A percentile compares a stretch with the other conserved stretches of the same genome.
These are phyloP conservation scores for Drosophila algonquin DNA, from an alignment of 2,888 invertebrate species.

Conservation along the genomic window DNA sequence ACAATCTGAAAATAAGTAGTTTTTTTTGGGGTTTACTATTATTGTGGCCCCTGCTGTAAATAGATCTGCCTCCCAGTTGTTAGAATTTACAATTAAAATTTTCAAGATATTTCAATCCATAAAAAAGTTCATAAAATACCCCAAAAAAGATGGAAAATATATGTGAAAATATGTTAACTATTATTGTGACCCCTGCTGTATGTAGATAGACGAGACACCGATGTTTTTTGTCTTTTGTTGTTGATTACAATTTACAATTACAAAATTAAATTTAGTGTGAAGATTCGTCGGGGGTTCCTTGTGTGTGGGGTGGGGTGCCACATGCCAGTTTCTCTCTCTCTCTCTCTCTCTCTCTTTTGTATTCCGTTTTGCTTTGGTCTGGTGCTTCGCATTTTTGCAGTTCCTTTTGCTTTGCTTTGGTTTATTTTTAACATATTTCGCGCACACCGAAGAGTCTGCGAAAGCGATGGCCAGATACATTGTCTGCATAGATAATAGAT, in stretches of 20 bases:
- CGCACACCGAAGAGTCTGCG: background rate
- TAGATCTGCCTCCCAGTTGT: too few relatives aligned
- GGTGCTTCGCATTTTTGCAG: conserved; percentile 54
- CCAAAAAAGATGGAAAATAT: background rate
- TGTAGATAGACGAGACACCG: conserved; percentile 14
- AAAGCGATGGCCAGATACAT: conserved; percentile 40
- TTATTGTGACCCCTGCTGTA: background rate
- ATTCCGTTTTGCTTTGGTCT: conserved; percentile 58
- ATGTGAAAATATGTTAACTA: background rate
- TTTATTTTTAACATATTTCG: conserved; percentile 56
- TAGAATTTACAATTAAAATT: too few relatives aligned
- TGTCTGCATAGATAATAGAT: conserved; percentile 32
- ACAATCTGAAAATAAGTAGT: too few relatives aligned
- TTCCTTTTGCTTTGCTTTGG: conserved; percentile 45
- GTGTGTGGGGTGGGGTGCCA: background rate
- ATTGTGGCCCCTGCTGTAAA: too few relatives aligned
- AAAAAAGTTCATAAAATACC: too few relatives aligned
- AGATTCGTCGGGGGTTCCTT: conserved; percentile 10
- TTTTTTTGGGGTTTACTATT: too few relatives aligned
- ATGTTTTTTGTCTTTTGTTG: conserved; percentile 9
- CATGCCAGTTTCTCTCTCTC: conserved; percentile 5
- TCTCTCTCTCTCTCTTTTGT: conserved; percentile 4
- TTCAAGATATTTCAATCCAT: too few relatives aligned
- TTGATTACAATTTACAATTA: conserved; percentile 32
- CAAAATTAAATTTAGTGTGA: conserved; percentile 52